phyloP scores from a whole-genome alignment of 2,888 invertebrate genomes.

The Octonoba sinensis region DNA sequence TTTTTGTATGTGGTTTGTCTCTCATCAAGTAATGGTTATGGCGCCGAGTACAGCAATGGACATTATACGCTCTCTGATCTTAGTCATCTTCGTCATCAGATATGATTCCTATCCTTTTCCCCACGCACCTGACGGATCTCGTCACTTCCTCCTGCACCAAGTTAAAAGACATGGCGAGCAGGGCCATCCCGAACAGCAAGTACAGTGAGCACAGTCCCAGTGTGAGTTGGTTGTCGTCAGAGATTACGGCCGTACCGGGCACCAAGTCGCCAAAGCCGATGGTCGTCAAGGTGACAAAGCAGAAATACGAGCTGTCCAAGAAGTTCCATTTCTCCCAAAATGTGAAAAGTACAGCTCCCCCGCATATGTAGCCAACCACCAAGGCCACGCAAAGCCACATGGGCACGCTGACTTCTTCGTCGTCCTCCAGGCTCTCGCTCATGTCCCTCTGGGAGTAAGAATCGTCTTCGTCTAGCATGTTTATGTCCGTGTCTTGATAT shows the following conservation, averaged over 20 bases:
- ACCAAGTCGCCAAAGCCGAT: constrained; percentile 96
- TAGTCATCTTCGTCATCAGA: constrained; percentile 75
- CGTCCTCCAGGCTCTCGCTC: constrained; percentile 68
- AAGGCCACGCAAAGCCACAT: constrained; percentile 87
- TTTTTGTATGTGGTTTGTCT: too few species aligned
- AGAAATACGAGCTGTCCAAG: constrained; percentile 91
- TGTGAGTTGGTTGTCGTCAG: constrained; percentile 74
- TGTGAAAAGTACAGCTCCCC: constrained; percentile 87
- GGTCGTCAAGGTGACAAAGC: constrained; percentile 92
- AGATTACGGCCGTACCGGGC: constrained; percentile 80
- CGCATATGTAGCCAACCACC: constrained; percentile 89
- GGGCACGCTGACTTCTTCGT: constrained; percentile 67
- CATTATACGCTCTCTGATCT: not conserved
- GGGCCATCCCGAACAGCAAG: constrained; percentile 91
- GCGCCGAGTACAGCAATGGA: too few species aligned
- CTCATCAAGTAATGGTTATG: too few species aligned
- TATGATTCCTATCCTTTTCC: constrained; percentile 87
- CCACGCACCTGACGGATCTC: constrained; percentile 87
- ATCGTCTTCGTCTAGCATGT: constrained; percentile 5
- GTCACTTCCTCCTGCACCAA: constrained; percentile 94
- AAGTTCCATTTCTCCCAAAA: constrained; percentile 89
- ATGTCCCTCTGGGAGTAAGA: constrained; percentile 14
- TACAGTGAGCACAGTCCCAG: constrained; percentile 92
- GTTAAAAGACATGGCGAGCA: constrained; percentile 97
- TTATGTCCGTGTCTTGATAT: not conserved